phyloP scores from a whole-genome alignment of 1,140 invertebrate genomes.

The Thaumatotibia leucotreta region DNA sequence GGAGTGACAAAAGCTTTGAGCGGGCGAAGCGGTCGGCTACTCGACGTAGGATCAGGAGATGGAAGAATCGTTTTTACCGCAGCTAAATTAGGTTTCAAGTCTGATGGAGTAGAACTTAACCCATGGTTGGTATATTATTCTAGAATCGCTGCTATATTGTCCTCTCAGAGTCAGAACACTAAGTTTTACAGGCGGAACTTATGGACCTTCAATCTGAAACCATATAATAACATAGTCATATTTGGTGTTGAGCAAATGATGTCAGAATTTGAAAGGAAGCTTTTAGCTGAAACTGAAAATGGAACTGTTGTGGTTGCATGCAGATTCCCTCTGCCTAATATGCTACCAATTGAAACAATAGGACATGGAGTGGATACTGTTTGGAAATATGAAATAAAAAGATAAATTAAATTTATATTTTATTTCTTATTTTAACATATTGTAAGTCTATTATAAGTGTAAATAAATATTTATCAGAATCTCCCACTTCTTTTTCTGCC shows the following conservation, averaged over 20 bases:
- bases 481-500: conserved; percentile 85
- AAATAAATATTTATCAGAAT: conserved; percentile 76
- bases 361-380: conserved; percentile 92
- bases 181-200: conserved; percentile 86
- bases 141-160: conserved; percentile 79
- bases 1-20: conserved; percentile 86
- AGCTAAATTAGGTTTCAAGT: conserved; percentile 83
- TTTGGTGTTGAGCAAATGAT: conserved; percentile 98
- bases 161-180: conserved; percentile 66
- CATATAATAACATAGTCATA: conserved; percentile 91
- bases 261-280: conserved; percentile 87
- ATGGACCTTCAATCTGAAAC: conserved; percentile 86
- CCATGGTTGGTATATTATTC: conserved; percentile 91
- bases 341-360: conserved; percentile 80
- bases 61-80: conserved; percentile 91
- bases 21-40: conserved; percentile 80
- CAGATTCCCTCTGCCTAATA: conserved; percentile 91
- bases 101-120: conserved; percentile 93
- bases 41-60: conserved; percentile 96
- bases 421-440: conserved; percentile 6
- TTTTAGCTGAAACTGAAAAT: conserved; percentile 81
- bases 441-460: conserved; percentile 22
- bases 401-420: conserved; percentile 22
- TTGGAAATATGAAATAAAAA: conserved; percentile 85
- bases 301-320: conserved; percentile 88